Evolutionary conservation across 2,888 invertebrate genomes (phyloP).

Genomic region (Rugalucina vietnamica): DNA sequence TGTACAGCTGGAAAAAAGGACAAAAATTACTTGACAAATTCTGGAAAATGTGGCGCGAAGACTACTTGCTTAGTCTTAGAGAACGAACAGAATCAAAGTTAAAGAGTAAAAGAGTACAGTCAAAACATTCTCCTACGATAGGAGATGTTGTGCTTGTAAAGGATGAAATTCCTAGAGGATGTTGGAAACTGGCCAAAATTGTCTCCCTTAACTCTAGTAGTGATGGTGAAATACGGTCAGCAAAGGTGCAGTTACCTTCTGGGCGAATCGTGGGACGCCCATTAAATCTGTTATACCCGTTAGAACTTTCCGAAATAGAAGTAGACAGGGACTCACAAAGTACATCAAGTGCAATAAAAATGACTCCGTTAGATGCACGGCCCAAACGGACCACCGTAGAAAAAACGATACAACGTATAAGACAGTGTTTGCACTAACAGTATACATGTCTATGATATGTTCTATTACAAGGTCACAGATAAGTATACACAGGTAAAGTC

Average conservation of each 20-base stretch:
- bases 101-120: slow-evolving; percentile 14
- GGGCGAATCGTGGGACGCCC: slow-evolving; percentile 22
- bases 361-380: neutral
- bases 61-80: slow-evolving; percentile 24
- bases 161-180: slow-evolving; percentile 19
- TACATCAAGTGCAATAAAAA: neutral
- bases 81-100: slow-evolving; percentile 13
- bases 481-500: neutral
- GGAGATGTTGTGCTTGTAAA: slow-evolving; percentile 28
- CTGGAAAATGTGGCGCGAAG: slow-evolving; percentile 38
- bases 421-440: neutral
- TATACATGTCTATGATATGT: neutral
- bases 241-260: slow-evolving; percentile 23
- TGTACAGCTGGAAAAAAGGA: neutral
- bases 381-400: slow-evolving; percentile 10
- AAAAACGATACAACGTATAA: neutral
- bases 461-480: neutral
- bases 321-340: neutral
- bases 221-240: slow-evolving; percentile 21
- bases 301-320: neutral
- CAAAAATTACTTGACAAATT: slow-evolving; percentile 19
- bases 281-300: slow-evolving; percentile 19
- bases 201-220: slow-evolving; percentile 11
- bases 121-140: neutral
- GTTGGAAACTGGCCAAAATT: slow-evolving; percentile 16